Evolutionary conservation across 2,113 vertebrate species (phyloP), one percentile per base, ranked within the genome.

Genomic region (Hystrix brachyura): DNA sequence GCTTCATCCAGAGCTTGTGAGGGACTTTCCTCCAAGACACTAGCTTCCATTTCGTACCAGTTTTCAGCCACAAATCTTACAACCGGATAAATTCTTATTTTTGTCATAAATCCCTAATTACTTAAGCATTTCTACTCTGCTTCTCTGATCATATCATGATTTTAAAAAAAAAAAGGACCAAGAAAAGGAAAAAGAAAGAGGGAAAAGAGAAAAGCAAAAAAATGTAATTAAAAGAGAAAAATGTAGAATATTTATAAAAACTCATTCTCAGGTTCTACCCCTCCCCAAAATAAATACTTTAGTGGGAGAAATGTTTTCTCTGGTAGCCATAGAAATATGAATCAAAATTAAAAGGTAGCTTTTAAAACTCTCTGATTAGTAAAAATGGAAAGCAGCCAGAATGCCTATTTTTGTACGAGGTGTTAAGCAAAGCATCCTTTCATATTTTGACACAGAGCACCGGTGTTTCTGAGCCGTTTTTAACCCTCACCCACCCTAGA

Each of bases 341-440:
- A 23, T 51, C 53, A 94, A 94, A 83, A 89, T 87, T 74, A 67
- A 7, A 89, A 90, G 43, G 7, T 80, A 55, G 53, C 9, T 59
- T 94, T 83, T 46, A 43, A 72, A 79, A 62, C 1, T 64, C 19
- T 82, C 15, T 83, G 29, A 60, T 85, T 88, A 93, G 25, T 17
- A 79, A 86, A 88, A 94, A 65, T 62, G 53, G 46, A 91, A 96
- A 79, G 59, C 7, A 95, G 29, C 8, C 29, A 53, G 46, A 34
- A n/a, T 46, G 74, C 17, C 57, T 82, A 78, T 86, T 87, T 97
- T 97, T 81, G 32, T n/a, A 83, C 46, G 4, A 4, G 25, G 89
- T 62, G 17, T 46, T 94, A 48, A 51, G 71, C n/a, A 96, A 93
- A 74, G n/a, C 34, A 38, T 90, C 83, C 23, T 72, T 82, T 92